These are phyloP conservation scores for Dendrolimus punctatus DNA, from an alignment of 1,140 invertebrate species.

Conservation along the genomic window DNA sequence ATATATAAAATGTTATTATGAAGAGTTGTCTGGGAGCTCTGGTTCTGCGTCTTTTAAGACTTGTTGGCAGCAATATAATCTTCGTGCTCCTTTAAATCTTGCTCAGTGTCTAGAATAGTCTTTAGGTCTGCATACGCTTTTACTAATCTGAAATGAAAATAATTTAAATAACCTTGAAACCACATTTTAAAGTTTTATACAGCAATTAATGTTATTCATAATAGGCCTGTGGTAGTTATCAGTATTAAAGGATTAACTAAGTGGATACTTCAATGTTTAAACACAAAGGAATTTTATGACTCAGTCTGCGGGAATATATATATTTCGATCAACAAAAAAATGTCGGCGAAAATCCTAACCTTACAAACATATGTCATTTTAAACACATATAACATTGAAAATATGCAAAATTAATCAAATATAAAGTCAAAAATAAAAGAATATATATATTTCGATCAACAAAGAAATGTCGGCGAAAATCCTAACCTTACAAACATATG, in stretches of 20 bases:
- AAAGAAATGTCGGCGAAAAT: slow-evolving; percentile 7
- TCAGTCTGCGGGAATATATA: too few relatives aligned
- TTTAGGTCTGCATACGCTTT: slow-evolving; percentile 86
- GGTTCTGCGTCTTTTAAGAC: slow-evolving; percentile 80
- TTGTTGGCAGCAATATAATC: slow-evolving; percentile 80
- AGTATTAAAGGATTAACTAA: too few relatives aligned
- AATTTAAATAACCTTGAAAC: neutral
- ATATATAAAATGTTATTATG: slow-evolving; percentile 26
- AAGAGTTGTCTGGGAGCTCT: slow-evolving; percentile 65
- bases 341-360: slow-evolving; percentile 17
- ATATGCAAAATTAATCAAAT: slow-evolving; percentile 1
- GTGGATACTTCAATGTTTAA: too few relatives aligned
- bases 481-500: slow-evolving; percentile 24
- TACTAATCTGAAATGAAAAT: slow-evolving; percentile 72
- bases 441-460: slow-evolving; percentile 2
- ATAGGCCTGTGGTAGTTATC: too few relatives aligned
- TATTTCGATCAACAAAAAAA: slow-evolving; percentile 4
- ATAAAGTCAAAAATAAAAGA: too few relatives aligned
- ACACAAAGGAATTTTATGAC: too few relatives aligned
- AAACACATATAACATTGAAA: slow-evolving; percentile 3
- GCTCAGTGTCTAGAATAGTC: slow-evolving; percentile 80
- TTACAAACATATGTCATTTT: slow-evolving; percentile 16
- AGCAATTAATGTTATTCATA: too few relatives aligned
- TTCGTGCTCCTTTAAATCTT: slow-evolving; percentile 83
- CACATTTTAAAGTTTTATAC: too few relatives aligned